Percentiles rank a stretch among this genome's conserved stretches.
phyloP scores from a whole-genome alignment of 2,113 vertebrate species.

The Hemichromis elongatus region DNA sequence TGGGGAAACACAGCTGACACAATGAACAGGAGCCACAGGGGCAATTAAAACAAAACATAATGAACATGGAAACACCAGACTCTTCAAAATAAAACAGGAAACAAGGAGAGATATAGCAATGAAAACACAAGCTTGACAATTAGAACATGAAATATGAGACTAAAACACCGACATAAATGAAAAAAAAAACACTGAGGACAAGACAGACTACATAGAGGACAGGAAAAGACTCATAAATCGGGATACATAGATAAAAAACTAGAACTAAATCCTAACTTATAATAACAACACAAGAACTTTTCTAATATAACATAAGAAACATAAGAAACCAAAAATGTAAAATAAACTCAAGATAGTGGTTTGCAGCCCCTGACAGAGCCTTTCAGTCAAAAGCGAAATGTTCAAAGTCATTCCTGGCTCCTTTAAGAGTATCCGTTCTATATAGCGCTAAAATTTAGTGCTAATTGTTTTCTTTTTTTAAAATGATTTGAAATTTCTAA shows the following conservation, averaged over 20 bases:
- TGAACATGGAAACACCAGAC: too few species aligned
- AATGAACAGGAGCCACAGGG: background rate
- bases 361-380: background rate
- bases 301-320: background rate
- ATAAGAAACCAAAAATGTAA: background rate
- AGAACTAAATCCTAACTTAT: background rate
- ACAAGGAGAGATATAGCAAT: too few species aligned
- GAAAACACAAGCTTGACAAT: too few species aligned
- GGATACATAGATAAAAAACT: too few species aligned
- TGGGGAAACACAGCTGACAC: background rate
- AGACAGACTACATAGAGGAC: too few species aligned
- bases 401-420: background rate
- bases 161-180: too few species aligned
- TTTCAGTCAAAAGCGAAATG: background rate
- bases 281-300: background rate
- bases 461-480: rapidly evolving
- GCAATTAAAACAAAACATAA: background rate
- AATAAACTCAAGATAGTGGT: background rate
- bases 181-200: too few species aligned
- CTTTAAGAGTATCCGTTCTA: background rate
- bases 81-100: too few species aligned
- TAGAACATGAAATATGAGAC: too few species aligned
- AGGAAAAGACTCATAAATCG: too few species aligned
- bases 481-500: background rate
- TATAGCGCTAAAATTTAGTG: background rate